phyloP scores from a whole-genome alignment of 1,140 invertebrate species.

The Drosophila tristis region DNA sequence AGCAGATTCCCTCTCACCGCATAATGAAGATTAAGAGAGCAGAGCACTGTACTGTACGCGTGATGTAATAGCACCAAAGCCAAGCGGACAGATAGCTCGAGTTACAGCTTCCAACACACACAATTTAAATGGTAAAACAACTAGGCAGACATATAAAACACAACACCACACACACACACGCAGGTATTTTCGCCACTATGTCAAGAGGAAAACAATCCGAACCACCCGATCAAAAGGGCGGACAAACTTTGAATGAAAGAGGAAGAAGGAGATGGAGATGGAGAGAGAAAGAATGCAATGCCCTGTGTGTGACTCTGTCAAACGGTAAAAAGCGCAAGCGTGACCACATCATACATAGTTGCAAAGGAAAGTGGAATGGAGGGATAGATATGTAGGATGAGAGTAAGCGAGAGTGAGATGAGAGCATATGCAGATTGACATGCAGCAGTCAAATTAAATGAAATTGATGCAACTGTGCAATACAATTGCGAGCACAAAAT shows the following conservation, averaged over 20 bases:
- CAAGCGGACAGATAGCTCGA: conserved; percentile 71
- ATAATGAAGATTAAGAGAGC: conserved; percentile 38
- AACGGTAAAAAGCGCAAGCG: conserved; percentile 25
- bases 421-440: conserved; percentile 1
- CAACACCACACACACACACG: too few relatives aligned
- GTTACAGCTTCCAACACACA: conserved; percentile 60
- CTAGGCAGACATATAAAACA: conserved; percentile 27
- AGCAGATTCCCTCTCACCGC: conserved; percentile 31
- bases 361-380: neutral
- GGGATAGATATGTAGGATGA: neutral
- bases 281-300: too few relatives aligned
- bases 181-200: too few relatives aligned
- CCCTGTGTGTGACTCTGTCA: too few relatives aligned
- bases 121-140: conserved; percentile 74
- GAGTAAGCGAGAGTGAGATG: conserved; percentile 14
- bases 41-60: conserved; percentile 15
- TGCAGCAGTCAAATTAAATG: conserved; percentile 39
- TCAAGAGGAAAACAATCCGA: conserved; percentile 6
- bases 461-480: conserved; percentile 63
- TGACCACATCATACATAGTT: conserved; percentile 4
- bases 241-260: too few relatives aligned
- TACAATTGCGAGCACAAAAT: conserved; percentile 19
- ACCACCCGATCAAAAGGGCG: too few relatives aligned
- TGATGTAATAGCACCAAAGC: conserved; percentile 77
- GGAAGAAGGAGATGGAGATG: too few relatives aligned